Evolutionary conservation across 2,888 invertebrate species (phyloP).

Genomic region (Drosophila anceps): DNA sequence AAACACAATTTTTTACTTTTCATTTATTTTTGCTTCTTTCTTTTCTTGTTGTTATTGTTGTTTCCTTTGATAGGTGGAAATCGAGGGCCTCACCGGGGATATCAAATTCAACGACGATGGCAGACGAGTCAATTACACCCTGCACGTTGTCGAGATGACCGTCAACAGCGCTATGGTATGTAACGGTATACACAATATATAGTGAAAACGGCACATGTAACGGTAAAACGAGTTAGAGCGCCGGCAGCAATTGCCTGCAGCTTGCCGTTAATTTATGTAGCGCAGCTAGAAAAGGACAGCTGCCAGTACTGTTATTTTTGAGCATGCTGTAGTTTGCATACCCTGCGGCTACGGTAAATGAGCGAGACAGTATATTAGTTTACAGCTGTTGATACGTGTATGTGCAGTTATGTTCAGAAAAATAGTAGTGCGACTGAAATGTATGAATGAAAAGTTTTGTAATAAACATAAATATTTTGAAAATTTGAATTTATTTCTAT

Average conservation of each 20-base stretch:
- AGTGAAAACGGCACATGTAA: neutral
- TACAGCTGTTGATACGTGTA: neutral
- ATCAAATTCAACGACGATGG: conserved; percentile 96
- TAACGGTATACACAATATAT: conserved; percentile 27
- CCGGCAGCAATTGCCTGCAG: conserved; percentile 2
- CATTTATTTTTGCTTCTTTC: neutral
- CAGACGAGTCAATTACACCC: conserved; percentile 93
- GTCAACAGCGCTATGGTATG: conserved; percentile 83
- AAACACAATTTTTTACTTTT: conserved; percentile 8
- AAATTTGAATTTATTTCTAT: no score
- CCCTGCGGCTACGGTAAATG: neutral
- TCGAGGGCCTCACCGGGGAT: conserved; percentile 95
- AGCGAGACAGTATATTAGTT: neutral
- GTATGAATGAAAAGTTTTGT: no score
- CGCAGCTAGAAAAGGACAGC: neutral
- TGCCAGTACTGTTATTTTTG: neutral
- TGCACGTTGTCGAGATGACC: conserved; percentile 97
- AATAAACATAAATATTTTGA: no score
- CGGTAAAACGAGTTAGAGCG: neutral
- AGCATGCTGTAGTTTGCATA: neutral
- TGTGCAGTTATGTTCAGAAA: no score
- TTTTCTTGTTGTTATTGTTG: neutral
- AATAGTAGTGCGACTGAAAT: no score
- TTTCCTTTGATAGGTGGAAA: conserved; percentile 90
- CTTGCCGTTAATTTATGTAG: neutral